Base-by-base conservation (phyloP, 1,140 invertebrate genomes). In the Lysiphlebus fabarum region DNA sequence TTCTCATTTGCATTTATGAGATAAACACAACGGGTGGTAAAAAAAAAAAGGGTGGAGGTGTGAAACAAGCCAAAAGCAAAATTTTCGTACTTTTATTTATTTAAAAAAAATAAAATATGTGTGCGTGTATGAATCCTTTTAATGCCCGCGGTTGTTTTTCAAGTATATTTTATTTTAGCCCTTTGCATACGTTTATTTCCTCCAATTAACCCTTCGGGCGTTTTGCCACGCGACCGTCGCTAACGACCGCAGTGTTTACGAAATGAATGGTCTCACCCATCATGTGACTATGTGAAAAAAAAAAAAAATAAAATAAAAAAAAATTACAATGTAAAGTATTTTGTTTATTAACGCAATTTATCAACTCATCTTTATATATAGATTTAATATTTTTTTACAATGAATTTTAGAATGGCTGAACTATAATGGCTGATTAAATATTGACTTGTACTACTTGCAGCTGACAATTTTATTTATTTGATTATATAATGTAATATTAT, bases 191-290 rank as follows among this genome's bases (percentile, higher is more conserved):
- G 70, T 75, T 77, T 78, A 77, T 76, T 78, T 78, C 75, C 69
- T 76, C 73, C 77, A 76, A 79, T 76, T 78, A 77, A 77, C 75
- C 75, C 74, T 75, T 76, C 70, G 70, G 70, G 74, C 67, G 62
- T 65, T 58, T 60, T 58, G 75, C 67, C 76, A 77, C 76, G 76
- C 72, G 77, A 76, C 75, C 69, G 37, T 61, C 74, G 70, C 72
- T 77, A 74, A 78, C 72, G 75, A 77, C 74, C 71, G 69, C 68
- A 67, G 66, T 78, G 74, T 78, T 79, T 78, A 74, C 66, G 59
- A 58, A 65, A 63, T 67, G 67, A 56, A 67, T 59, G 65, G 66
- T 64, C 2, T 1, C 17, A 26, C 17, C 17, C 17, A 26, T 26
- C 17, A 58, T 58, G 62, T 65, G 65, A 65, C 59, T 55, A 63